Conservation (phyloP, 2,888 invertebrate genomes). For the Philhelius pedissequus region DNA sequence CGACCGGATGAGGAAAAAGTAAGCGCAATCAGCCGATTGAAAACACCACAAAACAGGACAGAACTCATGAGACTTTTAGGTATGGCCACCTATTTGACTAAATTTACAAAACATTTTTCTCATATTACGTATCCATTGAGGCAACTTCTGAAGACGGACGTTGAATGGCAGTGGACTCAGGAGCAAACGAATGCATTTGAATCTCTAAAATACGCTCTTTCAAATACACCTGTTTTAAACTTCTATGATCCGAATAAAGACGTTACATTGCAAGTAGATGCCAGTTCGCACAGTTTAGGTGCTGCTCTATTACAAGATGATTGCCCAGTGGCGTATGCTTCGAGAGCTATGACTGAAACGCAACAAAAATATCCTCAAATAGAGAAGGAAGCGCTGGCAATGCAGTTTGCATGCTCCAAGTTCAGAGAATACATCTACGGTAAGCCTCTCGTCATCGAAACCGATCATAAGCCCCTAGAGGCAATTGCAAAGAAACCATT, state of each 20-base stretch:
- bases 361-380: constrained; percentile 70
- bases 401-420: constrained; percentile 69
- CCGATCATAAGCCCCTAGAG: constrained; percentile 72
- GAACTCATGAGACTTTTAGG: constrained; percentile 7
- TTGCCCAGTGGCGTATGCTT: constrained; percentile 8
- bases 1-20: constrained; percentile 5
- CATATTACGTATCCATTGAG: constrained; percentile 28
- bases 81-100: constrained; percentile 11
- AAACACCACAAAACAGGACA: background rate
- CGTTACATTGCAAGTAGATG: constrained; percentile 70
- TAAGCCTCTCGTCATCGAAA: constrained; percentile 63
- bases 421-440: constrained; percentile 72
- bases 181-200: background rate
- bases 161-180: background rate
- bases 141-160: background rate
- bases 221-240: background rate
- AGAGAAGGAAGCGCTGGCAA: constrained; percentile 70
- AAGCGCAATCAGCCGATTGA: constrained; percentile 5
- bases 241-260: background rate
- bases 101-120: constrained; percentile 66
- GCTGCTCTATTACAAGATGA: constrained; percentile 27
- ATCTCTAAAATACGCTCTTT: background rate
- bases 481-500: constrained; percentile 65
- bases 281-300: constrained; percentile 68
- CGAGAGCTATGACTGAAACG: constrained; percentile 8